Evolutionary conservation across 1,140 invertebrate species (phyloP).

Genomic region (Ceratosolen fusciceps): DNA sequence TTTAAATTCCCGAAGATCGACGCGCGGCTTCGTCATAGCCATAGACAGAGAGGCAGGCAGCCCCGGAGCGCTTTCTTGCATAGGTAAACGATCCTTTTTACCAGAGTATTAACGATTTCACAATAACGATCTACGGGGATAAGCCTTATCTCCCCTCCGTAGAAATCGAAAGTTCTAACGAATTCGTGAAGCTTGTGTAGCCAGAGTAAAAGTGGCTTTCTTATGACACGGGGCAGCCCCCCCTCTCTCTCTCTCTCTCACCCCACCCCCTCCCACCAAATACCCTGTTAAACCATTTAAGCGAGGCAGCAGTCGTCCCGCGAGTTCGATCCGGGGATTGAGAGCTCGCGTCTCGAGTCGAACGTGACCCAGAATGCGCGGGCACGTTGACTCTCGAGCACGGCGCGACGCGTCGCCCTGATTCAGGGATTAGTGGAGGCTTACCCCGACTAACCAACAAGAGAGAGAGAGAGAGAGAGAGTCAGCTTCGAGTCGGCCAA

Average conservation of each 20-base stretch:
- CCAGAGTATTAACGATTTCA: background rate
- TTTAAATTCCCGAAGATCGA: too few relatives aligned
- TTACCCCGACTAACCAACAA: too few relatives aligned
- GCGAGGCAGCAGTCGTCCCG: background rate
- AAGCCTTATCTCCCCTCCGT: background rate
- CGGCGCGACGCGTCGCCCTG: conserved; percentile 40
- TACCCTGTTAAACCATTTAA: background rate
- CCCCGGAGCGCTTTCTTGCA: background rate
- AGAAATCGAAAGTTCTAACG: background rate
- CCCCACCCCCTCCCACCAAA: background rate
- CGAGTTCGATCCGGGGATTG: background rate
- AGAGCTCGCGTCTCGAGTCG: background rate
- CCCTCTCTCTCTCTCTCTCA: background rate
- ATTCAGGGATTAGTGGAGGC: conserved; percentile 58
- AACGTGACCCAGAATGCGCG: conserved; percentile 55
- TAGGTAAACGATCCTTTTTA: background rate
- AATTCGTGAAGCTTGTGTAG: background rate
- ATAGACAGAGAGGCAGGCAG: too few relatives aligned
- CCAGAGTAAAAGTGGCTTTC: background rate
- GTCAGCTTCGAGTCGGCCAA: background rate
- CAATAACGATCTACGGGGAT: background rate
- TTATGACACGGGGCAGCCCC: too few relatives aligned
- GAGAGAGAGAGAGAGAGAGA: conserved; percentile 28
- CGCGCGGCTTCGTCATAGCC: too few relatives aligned
- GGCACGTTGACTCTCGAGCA: conserved; percentile 45